Evolutionary conservation across 2,888 invertebrate species (phyloP).

Genomic region (Dascillus cervinus): DNA sequence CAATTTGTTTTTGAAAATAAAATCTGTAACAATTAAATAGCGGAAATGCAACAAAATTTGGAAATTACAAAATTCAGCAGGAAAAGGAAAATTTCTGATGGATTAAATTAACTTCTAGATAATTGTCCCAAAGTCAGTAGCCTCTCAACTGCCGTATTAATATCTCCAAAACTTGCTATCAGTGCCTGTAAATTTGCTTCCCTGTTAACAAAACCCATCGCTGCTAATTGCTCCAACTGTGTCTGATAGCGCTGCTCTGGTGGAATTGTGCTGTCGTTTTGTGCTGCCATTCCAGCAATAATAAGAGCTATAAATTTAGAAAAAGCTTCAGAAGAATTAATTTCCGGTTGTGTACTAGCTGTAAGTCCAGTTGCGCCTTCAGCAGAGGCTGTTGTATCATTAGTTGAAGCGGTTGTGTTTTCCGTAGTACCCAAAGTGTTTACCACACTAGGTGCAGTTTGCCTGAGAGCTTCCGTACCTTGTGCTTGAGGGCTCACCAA

Average conservation of each 20-base stretch:
- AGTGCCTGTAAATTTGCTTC: constrained; percentile 96
- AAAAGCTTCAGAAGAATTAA: constrained; percentile 23
- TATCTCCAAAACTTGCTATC: constrained; percentile 92
- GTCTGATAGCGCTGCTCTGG: constrained; percentile 92
- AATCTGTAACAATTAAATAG: too few species aligned
- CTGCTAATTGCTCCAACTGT: constrained; percentile 87
- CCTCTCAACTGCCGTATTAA: constrained; percentile 96
- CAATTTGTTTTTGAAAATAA: too few species aligned
- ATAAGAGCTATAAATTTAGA: constrained; percentile 68
- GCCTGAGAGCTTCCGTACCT: constrained; percentile 81
- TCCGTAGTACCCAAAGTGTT: constrained; percentile 41
- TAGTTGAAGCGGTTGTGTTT: constrained; percentile 34
- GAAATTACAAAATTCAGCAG: too few species aligned
- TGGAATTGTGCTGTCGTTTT: constrained; percentile 55
- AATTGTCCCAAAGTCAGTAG: constrained; percentile 74
- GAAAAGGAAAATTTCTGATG: constrained; percentile 3
- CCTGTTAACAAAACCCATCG: constrained; percentile 95
- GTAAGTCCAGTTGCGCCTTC: constrained; percentile 36
- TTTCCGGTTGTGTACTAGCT: constrained; percentile 33
- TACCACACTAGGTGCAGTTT: constrained; percentile 76
- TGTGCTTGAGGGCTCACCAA: constrained; percentile 88
- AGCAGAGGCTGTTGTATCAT: constrained; percentile 15
- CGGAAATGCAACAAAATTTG: too few species aligned
- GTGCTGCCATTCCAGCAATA: constrained; percentile 57
- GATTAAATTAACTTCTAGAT: constrained; percentile 69